Conservation (phyloP, 2,888 invertebrate genomes). For the Phorcus lineatus region DNA sequence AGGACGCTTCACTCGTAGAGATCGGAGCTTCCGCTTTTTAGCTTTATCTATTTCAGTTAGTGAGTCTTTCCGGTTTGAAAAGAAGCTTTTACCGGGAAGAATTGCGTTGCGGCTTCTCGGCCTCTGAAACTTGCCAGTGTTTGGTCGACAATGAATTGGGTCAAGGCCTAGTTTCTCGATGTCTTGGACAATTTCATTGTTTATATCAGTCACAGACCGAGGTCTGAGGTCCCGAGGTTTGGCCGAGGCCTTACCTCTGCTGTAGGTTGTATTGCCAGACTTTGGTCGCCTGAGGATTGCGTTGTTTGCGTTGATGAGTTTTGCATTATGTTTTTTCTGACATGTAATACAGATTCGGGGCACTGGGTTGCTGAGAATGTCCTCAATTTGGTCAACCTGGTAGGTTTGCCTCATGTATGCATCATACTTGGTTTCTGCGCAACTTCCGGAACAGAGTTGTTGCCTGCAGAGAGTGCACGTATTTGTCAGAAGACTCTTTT, state of each 20-base stretch:
- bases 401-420: constrained; percentile 59
- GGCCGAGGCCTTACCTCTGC: constrained; percentile 51
- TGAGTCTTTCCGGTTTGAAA: constrained; percentile 63
- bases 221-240: constrained; percentile 58
- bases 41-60: constrained; percentile 52
- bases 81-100: constrained; percentile 61
- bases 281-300: constrained; percentile 57
- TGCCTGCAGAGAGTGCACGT: constrained; percentile 58
- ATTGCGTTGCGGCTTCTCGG: constrained; percentile 57
- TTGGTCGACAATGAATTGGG: constrained; percentile 44
- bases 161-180: constrained; percentile 63
- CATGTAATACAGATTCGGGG: constrained; percentile 59
- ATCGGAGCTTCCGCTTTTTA: constrained; percentile 30
- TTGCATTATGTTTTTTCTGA: constrained; percentile 56
- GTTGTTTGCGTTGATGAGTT: constrained; percentile 64
- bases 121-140: constrained; percentile 42
- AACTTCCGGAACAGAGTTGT: constrained; percentile 56
- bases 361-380: constrained; percentile 37
- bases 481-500: constrained; percentile 51
- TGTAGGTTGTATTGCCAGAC: constrained; percentile 57
- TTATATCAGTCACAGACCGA: constrained; percentile 43
- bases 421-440: constrained; percentile 59
- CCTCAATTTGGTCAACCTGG: constrained; percentile 38
- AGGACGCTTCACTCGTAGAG: constrained; percentile 31
- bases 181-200: constrained; percentile 47